Evolutionary conservation across 1,140 invertebrate genomes (phyloP).

Genomic region (Arctopsyche grandis): DNA sequence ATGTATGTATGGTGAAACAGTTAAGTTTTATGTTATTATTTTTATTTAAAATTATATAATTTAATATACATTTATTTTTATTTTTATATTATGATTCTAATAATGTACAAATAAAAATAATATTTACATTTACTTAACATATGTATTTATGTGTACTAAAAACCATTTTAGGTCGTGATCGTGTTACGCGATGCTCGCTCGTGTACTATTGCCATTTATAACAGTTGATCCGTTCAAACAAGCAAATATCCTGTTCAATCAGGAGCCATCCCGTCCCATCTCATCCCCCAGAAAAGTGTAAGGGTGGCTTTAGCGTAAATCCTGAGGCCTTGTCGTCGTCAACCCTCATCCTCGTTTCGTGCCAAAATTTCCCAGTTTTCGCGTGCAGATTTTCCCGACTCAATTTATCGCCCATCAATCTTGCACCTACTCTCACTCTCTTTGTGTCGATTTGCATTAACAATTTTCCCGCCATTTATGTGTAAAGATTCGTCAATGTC

Average conservation of each 20-base stretch:
- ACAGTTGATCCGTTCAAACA: constrained; percentile 15
- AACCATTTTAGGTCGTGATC: neutral
- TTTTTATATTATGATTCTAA: too few species aligned
- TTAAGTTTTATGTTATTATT: too few species aligned
- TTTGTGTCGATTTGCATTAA: too few species aligned
- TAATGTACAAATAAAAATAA: too few species aligned
- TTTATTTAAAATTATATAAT: too few species aligned
- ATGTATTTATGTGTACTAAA: neutral
- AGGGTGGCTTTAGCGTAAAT: neutral
- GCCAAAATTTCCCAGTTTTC: neutral
- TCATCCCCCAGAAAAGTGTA: too few species aligned
- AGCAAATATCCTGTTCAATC: constrained; percentile 27
- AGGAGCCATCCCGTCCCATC: neutral
- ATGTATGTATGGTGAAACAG: too few species aligned
- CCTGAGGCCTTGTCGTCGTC: neutral
- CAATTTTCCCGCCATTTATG: too few species aligned
- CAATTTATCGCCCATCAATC: constrained; percentile 13
- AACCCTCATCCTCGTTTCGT: neutral
- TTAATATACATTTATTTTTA: too few species aligned
- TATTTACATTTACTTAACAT: too few species aligned
- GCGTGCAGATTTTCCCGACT: neutral
- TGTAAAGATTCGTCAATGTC: too few species aligned
- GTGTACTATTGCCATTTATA: neutral
- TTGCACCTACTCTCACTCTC: neutral
- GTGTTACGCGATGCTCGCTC: neutral